These are phyloP conservation scores for Helostoma temminkii DNA, from an alignment of 2,797 vertebrate genomes.

Conservation along the genomic window DNA sequence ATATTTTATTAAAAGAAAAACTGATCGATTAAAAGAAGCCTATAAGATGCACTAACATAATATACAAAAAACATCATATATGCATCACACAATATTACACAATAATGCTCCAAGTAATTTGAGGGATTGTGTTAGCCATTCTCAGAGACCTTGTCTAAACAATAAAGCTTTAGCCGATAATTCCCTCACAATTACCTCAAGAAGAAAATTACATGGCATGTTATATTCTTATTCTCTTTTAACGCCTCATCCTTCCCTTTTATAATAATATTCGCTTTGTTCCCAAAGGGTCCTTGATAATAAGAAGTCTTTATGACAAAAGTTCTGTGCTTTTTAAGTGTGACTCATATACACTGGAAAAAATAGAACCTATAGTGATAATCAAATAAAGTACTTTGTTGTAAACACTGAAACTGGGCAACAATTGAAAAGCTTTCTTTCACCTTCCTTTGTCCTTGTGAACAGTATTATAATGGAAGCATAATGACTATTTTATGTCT, in stretches of 20 bases:
- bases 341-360: background rate
- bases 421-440: background rate
- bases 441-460: slow-evolving; percentile 14
- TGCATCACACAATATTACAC: slow-evolving; percentile 11
- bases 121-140: slow-evolving; percentile 21
- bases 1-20: slow-evolving; percentile 6
- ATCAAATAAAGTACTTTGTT: background rate
- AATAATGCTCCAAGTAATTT: slow-evolving; percentile 37
- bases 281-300: background rate
- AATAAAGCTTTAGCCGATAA: slow-evolving; percentile 42
- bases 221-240: slow-evolving; percentile 33
- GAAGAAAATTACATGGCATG: slow-evolving; percentile 43
- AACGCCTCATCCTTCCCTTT: slow-evolving; percentile 12
- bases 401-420: background rate
- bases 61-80: slow-evolving; percentile 20
- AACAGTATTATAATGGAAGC: slow-evolving; percentile 12
- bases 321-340: background rate
- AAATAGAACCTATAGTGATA: background rate
- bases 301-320: background rate
- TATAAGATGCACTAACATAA: slow-evolving; percentile 8
- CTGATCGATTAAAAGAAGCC: slow-evolving; percentile 19
- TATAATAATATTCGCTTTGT: slow-evolving; percentile 19
- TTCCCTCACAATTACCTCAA: slow-evolving; percentile 41
- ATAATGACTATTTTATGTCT: slow-evolving; percentile 30
- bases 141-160: slow-evolving; percentile 44